Percentiles rank a stretch among this genome's conserved stretches.
phyloP scores from a whole-genome alignment of 2,888 invertebrate genomes.

The Chesias legatella region DNA sequence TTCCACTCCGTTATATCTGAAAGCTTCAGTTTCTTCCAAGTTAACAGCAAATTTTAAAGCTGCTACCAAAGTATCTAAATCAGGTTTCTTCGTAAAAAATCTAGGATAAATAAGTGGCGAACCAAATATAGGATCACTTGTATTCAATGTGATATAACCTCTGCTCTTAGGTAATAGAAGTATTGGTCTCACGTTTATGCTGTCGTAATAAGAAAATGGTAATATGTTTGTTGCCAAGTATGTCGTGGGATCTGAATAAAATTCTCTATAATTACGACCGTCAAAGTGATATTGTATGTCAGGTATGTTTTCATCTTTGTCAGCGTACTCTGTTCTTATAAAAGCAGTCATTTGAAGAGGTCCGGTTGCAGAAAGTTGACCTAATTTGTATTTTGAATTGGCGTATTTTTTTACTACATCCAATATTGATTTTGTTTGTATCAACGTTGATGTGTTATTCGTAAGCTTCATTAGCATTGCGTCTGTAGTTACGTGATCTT shows the following conservation, averaged over 20 bases:
- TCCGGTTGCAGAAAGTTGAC: slow-evolving; percentile 77
- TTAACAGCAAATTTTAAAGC: slow-evolving; percentile 80
- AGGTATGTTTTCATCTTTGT: slow-evolving; percentile 71
- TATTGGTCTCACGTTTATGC: slow-evolving; percentile 82
- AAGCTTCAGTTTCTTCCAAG: slow-evolving; percentile 78
- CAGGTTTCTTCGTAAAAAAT: slow-evolving; percentile 81
- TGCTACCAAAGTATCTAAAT: slow-evolving; percentile 80
- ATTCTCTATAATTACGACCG: slow-evolving; percentile 75
- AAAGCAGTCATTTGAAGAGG: slow-evolving; percentile 80
- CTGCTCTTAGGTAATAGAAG: slow-evolving; percentile 81
- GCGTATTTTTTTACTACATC: slow-evolving; percentile 55
- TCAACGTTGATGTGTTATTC: slow-evolving; percentile 71
- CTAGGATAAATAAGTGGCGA: slow-evolving; percentile 86
- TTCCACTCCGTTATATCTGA: slow-evolving; percentile 73
- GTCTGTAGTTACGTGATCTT: slow-evolving; percentile 83
- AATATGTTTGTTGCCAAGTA: slow-evolving; percentile 61
- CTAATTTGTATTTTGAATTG: slow-evolving; percentile 42
- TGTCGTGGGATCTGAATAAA: slow-evolving; percentile 75
- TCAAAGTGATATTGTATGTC: slow-evolving; percentile 85
- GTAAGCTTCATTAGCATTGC: slow-evolving; percentile 75
- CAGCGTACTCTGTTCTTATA: slow-evolving; percentile 76
- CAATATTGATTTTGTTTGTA: slow-evolving; percentile 49
- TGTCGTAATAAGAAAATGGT: slow-evolving; percentile 82
- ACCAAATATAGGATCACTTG: slow-evolving; percentile 83
- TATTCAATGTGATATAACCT: slow-evolving; percentile 81